Conservation (phyloP, 2,888 invertebrate species). For the Ectemnius lituratus region DNA sequence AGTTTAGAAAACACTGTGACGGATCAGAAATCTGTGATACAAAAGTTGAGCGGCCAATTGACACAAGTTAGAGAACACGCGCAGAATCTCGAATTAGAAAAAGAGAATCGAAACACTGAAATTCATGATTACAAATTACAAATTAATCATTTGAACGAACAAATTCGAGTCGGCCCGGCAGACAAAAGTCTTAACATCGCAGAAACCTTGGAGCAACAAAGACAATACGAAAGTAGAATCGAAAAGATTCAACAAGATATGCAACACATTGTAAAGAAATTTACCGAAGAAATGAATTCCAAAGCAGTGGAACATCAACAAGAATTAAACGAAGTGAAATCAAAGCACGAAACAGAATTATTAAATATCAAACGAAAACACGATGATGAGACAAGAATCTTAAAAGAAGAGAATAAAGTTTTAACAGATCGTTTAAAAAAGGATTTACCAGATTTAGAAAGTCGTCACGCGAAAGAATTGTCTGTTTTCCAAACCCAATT, state of each 20-base stretch:
- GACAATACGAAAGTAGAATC: slow-evolving; percentile 69
- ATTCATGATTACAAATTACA: slow-evolving; percentile 68
- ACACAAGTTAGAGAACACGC: slow-evolving; percentile 60
- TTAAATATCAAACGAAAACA: slow-evolving; percentile 61
- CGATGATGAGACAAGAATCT: slow-evolving; percentile 63
- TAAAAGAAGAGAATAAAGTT: slow-evolving; percentile 64
- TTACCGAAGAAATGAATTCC: slow-evolving; percentile 64
- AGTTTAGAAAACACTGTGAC: slow-evolving; percentile 62
- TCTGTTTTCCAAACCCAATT: slow-evolving; percentile 71
- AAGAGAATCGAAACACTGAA: slow-evolving; percentile 79
- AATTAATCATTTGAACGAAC: slow-evolving; percentile 68
- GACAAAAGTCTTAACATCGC: slow-evolving; percentile 62
- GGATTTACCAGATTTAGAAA: slow-evolving; percentile 67
- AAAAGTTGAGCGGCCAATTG: slow-evolving; percentile 60
- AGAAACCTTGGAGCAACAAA: slow-evolving; percentile 67
- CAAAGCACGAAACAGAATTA: slow-evolving; percentile 64
- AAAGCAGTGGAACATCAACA: slow-evolving; percentile 64
- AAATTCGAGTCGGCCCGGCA: slow-evolving; percentile 61
- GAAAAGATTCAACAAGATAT: slow-evolving; percentile 73
- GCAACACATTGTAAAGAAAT: slow-evolving; percentile 70
- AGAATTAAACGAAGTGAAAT: slow-evolving; percentile 62
- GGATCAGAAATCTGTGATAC: slow-evolving; percentile 61
- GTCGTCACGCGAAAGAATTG: slow-evolving; percentile 71
- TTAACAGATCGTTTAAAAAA: slow-evolving; percentile 65
- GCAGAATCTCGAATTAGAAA: slow-evolving; percentile 80